Evolutionary conservation across 37 sponge, comb jelly and placozoan species (phyloP), one percentile per base, ranked within the genome.

Genomic region (Agelas oroides): DNA sequence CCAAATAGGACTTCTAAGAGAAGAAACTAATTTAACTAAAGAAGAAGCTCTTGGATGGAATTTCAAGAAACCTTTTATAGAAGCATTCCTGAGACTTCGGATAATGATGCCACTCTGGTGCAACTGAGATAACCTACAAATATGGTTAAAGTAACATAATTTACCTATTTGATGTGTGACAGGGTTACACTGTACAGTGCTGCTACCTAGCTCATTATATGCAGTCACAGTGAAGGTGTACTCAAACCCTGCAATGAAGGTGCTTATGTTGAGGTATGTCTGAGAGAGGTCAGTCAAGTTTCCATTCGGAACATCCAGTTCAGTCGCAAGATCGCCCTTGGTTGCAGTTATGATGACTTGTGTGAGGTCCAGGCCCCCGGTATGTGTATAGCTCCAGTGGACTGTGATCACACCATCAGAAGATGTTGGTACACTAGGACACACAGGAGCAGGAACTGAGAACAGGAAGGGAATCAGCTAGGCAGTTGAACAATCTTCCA

Each of bases 321-420:
- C 58, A 56, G 58, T 18, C 58, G 15, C 58, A 56, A 18, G 58
- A 15, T 5, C 27, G 5, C 5, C 14, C n/a, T 14, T 5, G 17
- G 58, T 18, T n/a, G n/a, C n/a, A n/a, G n/a, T n/a, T 18, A 56
- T 18, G 17, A 19, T 18, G 17, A 19, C 17, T 56, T 15, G 18
- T 21, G 78, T 59, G 41, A 77, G 40, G 65, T 77, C 62, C 41
- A 77, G 78, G 12, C 80, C 80, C 33, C 80, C 80, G 27, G 70
- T 66, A 21, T 80, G 80, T 2, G 34, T 18, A 33, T 28, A 67
- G 33, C 32, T 21, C 80, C 80, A 80, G 39, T 32, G 19, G 14
- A 80, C 54, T 1, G 2, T 27, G 20, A 67, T 53, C 32, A 27
- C 24, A 11, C 80, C 80, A 68, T 80, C 20, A 2, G 2, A 18